These are phyloP conservation scores for Desmophyllum pertusum DNA, from an alignment of 92 coral and sea anemone species.

Conservation along the genomic window DNA sequence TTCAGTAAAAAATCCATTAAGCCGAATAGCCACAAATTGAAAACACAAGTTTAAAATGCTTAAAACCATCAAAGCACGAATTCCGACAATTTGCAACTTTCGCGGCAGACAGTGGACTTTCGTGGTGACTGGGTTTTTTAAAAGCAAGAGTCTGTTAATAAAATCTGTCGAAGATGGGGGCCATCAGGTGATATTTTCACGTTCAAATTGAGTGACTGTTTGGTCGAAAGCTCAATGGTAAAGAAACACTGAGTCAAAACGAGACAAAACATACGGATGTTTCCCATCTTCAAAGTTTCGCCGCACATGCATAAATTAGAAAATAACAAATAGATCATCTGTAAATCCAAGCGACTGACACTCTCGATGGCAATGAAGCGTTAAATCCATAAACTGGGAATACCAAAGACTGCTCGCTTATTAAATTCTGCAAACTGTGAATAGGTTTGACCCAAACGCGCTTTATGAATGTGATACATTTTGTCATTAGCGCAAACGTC, in stretches of 20 bases:
- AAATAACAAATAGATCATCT: conserved; percentile 1
- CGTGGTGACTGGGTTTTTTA: neutral
- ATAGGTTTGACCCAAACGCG: conserved; percentile 17
- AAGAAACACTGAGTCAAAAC: neutral
- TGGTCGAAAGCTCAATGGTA: neutral
- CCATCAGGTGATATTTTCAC: neutral
- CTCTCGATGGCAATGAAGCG: conserved; percentile 2
- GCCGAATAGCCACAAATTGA: conserved; percentile 40
- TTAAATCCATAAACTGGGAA: neutral
- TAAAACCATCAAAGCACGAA: conserved; percentile 42
- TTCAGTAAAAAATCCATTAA: conserved; percentile 39
- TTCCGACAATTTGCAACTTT: conserved; percentile 54
- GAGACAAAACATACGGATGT: conserved; percentile 49
- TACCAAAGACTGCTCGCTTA: neutral
- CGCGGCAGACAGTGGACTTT: conserved; percentile 21
- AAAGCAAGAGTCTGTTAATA: neutral
- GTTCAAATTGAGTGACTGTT: conserved; percentile 11
- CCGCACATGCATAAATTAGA: conserved; percentile 35
- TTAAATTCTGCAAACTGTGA: neutral
- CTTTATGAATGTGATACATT: conserved; percentile 14
- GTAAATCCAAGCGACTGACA: conserved; percentile 9
- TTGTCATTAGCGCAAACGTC: conserved; percentile 18
- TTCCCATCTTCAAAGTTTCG: conserved; percentile 39
- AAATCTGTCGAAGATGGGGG: neutral
- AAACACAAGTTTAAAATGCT: conserved; percentile 39